phyloP scores from a whole-genome alignment of 2,797 vertebrate species.

The Oreortyx pictus region DNA sequence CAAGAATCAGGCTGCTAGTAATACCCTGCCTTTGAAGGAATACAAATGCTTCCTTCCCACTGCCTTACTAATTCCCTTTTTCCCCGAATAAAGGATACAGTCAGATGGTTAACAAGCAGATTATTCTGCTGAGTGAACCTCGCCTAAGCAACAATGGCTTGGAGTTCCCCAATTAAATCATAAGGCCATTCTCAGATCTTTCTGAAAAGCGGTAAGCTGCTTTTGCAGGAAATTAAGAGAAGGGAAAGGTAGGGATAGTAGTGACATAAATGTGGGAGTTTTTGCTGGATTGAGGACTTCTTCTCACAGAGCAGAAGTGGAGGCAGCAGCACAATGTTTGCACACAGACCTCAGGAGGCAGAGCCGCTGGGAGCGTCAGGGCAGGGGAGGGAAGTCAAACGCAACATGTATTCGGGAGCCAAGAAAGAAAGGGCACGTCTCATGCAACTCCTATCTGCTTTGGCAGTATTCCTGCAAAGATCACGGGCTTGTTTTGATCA shows the following conservation, averaged over 20 bases:
- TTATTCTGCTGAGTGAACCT: not conserved
- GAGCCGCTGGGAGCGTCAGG: not conserved
- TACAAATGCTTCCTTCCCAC: conserved; percentile 40
- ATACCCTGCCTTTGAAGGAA: conserved; percentile 62
- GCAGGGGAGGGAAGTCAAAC: not conserved
- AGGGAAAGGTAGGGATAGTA: not conserved
- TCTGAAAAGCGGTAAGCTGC: not conserved
- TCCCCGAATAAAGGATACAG: conserved; percentile 36
- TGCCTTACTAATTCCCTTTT: conserved; percentile 25
- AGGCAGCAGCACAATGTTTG: conserved; percentile 8
- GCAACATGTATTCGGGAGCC: not conserved
- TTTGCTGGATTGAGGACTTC: not conserved
- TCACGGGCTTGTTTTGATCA: conserved; percentile 12
- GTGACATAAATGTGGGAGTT: not conserved
- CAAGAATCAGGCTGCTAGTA: conserved; percentile 20
- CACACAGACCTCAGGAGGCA: conserved; percentile 8
- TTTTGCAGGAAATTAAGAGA: not conserved
- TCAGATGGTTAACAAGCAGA: conserved; percentile 5
- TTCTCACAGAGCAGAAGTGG: not conserved
- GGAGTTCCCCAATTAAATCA: not conserved
- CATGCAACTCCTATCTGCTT: not conserved
- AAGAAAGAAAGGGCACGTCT: not conserved
- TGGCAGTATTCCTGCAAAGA: conserved; percentile 39
- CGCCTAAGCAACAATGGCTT: not conserved
- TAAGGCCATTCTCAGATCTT: not conserved